Evolutionary conservation across 2,888 invertebrate species (phyloP).

Genomic region (Epicampocera succincta): DNA sequence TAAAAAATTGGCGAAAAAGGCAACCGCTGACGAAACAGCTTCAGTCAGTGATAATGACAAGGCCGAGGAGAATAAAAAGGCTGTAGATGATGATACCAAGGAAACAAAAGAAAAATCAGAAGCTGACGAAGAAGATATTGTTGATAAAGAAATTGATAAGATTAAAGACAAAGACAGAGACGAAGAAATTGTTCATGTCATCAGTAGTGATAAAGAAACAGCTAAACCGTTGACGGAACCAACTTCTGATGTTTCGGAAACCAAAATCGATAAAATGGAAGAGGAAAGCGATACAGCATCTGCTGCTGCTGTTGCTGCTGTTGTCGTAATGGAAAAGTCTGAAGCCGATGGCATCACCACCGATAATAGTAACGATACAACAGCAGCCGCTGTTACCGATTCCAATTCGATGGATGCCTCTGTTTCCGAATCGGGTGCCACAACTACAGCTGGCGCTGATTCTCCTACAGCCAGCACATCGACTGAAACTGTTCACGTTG

Average conservation of each 20-base stretch:
- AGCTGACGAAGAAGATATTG: constrained; percentile 53
- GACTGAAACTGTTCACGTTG: constrained; percentile 71
- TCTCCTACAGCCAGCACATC: constrained; percentile 73
- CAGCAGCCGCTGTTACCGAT: constrained; percentile 71
- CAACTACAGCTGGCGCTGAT: constrained; percentile 71
- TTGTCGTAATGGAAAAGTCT: constrained; percentile 48
- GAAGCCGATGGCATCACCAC: constrained; percentile 59
- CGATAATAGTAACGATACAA: constrained; percentile 67
- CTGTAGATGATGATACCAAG: constrained; percentile 66
- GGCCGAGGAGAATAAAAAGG: constrained; percentile 57
- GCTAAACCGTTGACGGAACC: constrained; percentile 23
- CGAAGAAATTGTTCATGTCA: constrained; percentile 34
- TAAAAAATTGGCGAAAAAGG: constrained; percentile 74
- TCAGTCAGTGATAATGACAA: constrained; percentile 66
- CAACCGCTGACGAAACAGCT: constrained; percentile 71
- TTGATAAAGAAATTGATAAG: constrained; percentile 37
- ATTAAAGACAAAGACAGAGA: constrained; percentile 47
- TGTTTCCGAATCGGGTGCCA: constrained; percentile 65
- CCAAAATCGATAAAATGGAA: constrained; percentile 61
- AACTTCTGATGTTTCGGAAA: constrained; percentile 68
- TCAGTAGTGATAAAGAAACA: constrained; percentile 47
- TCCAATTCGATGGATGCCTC: constrained; percentile 71
- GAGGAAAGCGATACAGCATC: constrained; percentile 45
- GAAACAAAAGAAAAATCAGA: constrained; percentile 69
- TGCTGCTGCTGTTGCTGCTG: constrained; percentile 32